Evolutionary conservation across 2,888 invertebrate genomes (phyloP).

Genomic region (Hesperia comma): DNA sequence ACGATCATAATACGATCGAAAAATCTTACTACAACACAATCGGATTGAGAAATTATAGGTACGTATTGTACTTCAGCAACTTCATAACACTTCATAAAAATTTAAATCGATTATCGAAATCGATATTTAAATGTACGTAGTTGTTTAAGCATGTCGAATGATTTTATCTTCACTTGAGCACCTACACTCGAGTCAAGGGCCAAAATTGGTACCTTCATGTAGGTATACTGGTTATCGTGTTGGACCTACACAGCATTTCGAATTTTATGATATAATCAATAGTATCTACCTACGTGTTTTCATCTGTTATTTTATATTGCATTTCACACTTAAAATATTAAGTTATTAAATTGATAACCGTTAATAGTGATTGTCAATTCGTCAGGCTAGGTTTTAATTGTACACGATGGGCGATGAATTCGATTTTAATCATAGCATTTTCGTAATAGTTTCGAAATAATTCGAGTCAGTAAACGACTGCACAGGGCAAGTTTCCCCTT

Average conservation of each 20-base stretch:
- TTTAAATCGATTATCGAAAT: constrained; percentile 28
- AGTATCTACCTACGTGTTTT: constrained; percentile 34
- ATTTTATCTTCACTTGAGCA: constrained; percentile 26
- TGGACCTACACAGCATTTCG: constrained; percentile 37
- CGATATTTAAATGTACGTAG: constrained; percentile 24
- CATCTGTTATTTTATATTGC: constrained; percentile 35
- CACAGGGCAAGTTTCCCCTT: constrained; percentile 65
- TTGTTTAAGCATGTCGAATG: constrained; percentile 31
- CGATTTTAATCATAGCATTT: constrained; percentile 44
- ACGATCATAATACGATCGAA: constrained; percentile 17
- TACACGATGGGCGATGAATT: constrained; percentile 41
- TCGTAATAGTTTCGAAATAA: constrained; percentile 62
- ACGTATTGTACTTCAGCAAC: constrained; percentile 9
- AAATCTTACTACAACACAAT: constrained; percentile 12
- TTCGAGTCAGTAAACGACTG: constrained; percentile 49
- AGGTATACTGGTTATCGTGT: constrained; percentile 12
- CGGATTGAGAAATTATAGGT: constrained; percentile 20
- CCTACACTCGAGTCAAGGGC: constrained; percentile 26
- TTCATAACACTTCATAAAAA: constrained; percentile 31
- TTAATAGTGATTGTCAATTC: constrained; percentile 49
- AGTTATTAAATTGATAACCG: constrained; percentile 47
- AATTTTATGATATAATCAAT: constrained; percentile 44
- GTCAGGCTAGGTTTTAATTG: constrained; percentile 41
- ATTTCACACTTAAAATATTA: constrained; percentile 49
- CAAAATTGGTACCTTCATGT: constrained; percentile 16